Percentiles rank a stretch among this genome's conserved stretches.
Conservation (phyloP, 2,797 vertebrate species). For the Pogonophryne albipinna region DNA sequence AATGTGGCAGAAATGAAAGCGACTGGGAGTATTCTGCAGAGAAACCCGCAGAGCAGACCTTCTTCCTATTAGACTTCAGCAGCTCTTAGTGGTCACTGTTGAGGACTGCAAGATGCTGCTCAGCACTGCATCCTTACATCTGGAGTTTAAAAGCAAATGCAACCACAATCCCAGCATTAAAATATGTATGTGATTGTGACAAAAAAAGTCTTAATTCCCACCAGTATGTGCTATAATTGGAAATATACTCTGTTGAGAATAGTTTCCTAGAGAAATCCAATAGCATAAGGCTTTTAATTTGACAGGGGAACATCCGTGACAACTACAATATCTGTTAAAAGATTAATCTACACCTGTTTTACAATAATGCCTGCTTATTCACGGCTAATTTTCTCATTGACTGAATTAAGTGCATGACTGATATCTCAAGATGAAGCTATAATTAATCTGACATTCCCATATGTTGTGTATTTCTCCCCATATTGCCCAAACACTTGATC, state of each 20-base stretch:
- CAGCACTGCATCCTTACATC: neutral
- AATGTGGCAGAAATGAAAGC: conserved; percentile 32
- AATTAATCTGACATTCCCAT: conserved; percentile 14
- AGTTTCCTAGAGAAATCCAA: neutral
- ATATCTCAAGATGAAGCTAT: conserved; percentile 1
- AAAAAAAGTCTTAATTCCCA: neutral
- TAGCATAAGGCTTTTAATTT: neutral
- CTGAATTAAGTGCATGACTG: conserved; percentile 2
- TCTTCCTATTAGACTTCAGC: conserved; percentile 61
- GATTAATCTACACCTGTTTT: conserved; percentile 17
- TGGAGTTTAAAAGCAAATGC: conserved; percentile 1
- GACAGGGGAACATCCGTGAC: neutral
- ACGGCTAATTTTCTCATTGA: conserved; percentile 8
- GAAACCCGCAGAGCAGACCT: conserved; percentile 15
- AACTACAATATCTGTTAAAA: neutral
- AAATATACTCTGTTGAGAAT: neutral
- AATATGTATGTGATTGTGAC: conserved; percentile 9
- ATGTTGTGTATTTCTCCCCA: conserved; percentile 14
- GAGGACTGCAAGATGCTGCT: conserved; percentile 31
- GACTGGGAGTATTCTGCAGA: conserved; percentile 41
- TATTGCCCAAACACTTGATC: conserved; percentile 11
- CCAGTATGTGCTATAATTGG: neutral
- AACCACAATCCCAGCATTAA: neutral
- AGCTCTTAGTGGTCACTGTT: conserved; percentile 62
- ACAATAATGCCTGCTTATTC: neutral